Evolutionary conservation across 2,113 vertebrate species (phyloP), one percentile per base, ranked within the genome.

Genomic region (Urocitellus parryii): DNA sequence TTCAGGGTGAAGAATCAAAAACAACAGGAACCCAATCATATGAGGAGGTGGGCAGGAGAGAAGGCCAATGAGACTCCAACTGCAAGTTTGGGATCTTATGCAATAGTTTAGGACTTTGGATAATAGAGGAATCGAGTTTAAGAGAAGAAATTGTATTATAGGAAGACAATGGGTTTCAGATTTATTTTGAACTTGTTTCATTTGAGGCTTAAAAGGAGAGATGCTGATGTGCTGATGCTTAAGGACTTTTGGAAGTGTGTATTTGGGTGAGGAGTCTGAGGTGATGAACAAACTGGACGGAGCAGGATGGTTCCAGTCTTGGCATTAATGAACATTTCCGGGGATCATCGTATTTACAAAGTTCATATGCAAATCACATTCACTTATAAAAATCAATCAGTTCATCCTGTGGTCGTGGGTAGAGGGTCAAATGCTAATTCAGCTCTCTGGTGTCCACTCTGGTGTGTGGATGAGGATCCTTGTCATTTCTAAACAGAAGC

Each of bases 401-500:
- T 22, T 3, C 4, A 20, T 16, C 6, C 13, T 37, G 27, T 32
- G 37, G 37, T 24, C 7, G 12, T 2, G 5, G 74, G 34, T 4
- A 9, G 87, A 70, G 27, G 32, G 25, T 11, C 11, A 25, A 73
- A 29, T 3, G 17, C 29, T 61, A 2, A 29, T 13, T 48, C 61
- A 16, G 45, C n/a, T 61, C 27, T 76, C 85, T 24, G 77, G 51
- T 12, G 48, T 18, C 16, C 13, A 79, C 58, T 84, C 37, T 10
- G 17, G 16, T 14, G 0, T n/a, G 77, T 79, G 20, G 34, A 45
- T 53, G 13, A 32, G 32, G 79, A 25, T 13, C 24, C 3, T 53
- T 65, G n/a, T 27, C 20, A 4, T 67, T 13, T 80, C 92, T 90
- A 56, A 96, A 94, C 72, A 86, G 90, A 20, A 79, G 32, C 5